Percentiles rank a stretch among this genome's conserved stretches.
Conservation (phyloP, 2,888 invertebrate species). For the Meta bourneti region DNA sequence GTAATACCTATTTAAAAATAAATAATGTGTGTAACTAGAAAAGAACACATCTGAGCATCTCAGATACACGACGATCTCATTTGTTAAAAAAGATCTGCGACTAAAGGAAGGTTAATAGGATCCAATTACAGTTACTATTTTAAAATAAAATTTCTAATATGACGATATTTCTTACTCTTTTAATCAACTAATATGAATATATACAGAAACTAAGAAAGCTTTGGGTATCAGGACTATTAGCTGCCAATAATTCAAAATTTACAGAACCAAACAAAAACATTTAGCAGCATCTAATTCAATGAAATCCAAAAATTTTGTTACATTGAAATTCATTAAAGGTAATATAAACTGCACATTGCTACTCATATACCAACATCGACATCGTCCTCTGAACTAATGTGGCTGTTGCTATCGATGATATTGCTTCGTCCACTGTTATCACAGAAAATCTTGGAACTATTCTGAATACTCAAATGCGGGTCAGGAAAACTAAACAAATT, state of each 20-base stretch:
- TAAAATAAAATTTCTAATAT: too few species aligned
- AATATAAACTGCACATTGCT: constrained; percentile 70
- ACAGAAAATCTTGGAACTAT: constrained; percentile 51
- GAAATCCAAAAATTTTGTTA: not conserved
- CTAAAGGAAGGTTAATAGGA: too few species aligned
- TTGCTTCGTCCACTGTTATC: constrained; percentile 40
- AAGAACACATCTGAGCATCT: too few species aligned
- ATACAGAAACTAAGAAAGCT: too few species aligned
- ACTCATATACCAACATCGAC: constrained; percentile 72
- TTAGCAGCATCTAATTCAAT: not conserved
- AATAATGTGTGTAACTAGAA: too few species aligned
- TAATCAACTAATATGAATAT: too few species aligned
- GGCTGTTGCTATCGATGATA: constrained; percentile 44
- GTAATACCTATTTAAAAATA: too few species aligned
- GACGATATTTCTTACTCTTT: too few species aligned
- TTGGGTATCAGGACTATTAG: not conserved
- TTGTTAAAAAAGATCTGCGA: too few species aligned
- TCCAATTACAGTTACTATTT: too few species aligned
- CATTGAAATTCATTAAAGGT: constrained; percentile 53
- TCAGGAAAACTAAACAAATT: constrained; percentile 60
- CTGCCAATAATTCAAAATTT: not conserved
- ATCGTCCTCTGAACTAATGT: constrained; percentile 67
- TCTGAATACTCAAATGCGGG: constrained; percentile 52
- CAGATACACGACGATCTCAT: too few species aligned
- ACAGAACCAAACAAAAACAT: not conserved